Percentiles rank a stretch among this genome's conserved stretches.
These are phyloP conservation scores for Loripinus fragilis DNA, from an alignment of 2,888 invertebrate species.

Conservation along the genomic window DNA sequence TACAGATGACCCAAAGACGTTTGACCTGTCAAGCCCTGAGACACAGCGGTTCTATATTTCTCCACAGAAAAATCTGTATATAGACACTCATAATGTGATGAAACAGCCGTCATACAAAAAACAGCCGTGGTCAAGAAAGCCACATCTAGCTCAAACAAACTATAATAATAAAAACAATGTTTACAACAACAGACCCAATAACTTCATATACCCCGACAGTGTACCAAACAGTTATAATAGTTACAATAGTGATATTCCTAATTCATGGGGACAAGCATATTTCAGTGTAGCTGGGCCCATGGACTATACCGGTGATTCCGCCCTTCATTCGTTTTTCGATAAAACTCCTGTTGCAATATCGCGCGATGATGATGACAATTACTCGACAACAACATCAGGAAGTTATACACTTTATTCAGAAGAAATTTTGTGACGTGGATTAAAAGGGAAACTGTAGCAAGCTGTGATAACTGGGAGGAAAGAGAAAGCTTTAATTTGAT, in stretches of 20 bases:
- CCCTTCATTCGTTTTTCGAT: slow-evolving; percentile 58
- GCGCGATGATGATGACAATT: slow-evolving; percentile 55
- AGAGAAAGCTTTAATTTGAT: neutral
- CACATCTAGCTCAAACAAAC: slow-evolving; percentile 49
- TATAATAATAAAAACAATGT: slow-evolving; percentile 27
- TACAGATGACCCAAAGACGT: slow-evolving; percentile 67
- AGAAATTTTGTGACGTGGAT: slow-evolving; percentile 51
- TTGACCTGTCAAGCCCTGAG: slow-evolving; percentile 61
- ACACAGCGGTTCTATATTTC: slow-evolving; percentile 39
- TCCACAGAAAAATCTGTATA: slow-evolving; percentile 30
- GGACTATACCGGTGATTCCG: slow-evolving; percentile 59
- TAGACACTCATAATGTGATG: slow-evolving; percentile 21
- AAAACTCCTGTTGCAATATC: slow-evolving; percentile 45
- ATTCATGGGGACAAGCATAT: slow-evolving; percentile 53
- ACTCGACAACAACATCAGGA: slow-evolving; percentile 59
- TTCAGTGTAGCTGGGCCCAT: slow-evolving; percentile 42
- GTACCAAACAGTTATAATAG: slow-evolving; percentile 35
- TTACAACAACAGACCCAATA: slow-evolving; percentile 23
- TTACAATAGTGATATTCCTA: slow-evolving; percentile 26
- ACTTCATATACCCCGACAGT: slow-evolving; percentile 34
- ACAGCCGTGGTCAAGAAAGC: slow-evolving; percentile 53
- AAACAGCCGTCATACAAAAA: slow-evolving; percentile 39
- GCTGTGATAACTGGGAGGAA: slow-evolving; percentile 10
- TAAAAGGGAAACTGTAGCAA: slow-evolving; percentile 3
- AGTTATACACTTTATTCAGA: slow-evolving; percentile 59